Evolutionary conservation across 2,797 vertebrate genomes (phyloP).

Genomic region (Pipistrellus nathusii): DNA sequence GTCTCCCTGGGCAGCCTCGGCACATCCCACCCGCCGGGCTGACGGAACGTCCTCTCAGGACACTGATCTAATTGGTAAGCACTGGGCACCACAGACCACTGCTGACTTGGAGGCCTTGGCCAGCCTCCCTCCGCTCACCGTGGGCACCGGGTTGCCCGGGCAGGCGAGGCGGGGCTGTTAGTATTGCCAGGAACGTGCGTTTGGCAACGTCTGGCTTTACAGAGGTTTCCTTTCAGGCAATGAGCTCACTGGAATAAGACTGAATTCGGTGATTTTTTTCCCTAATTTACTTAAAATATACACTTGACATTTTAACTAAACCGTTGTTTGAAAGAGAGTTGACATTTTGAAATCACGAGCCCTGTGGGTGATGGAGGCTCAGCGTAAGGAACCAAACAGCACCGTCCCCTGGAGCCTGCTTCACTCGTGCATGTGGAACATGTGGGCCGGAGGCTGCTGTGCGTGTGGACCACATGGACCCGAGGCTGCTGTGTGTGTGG

Average conservation of each 20-base stretch:
- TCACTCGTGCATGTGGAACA: no score
- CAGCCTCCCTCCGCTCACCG: background rate
- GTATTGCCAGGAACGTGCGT: background rate
- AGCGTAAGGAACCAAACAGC: no score
- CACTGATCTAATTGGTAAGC: background rate
- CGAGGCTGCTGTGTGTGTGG: no score
- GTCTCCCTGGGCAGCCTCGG: no score
- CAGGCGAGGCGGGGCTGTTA: background rate
- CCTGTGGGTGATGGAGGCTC: background rate
- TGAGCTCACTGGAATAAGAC: constrained; percentile 32
- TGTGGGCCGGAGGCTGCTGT: no score
- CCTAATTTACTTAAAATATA: constrained; percentile 67
- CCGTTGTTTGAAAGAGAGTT: constrained; percentile 44
- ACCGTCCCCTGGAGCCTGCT: no score
- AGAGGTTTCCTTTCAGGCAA: constrained; percentile 24
- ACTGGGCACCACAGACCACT: background rate
- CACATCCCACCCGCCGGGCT: no score
- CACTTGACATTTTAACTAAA: constrained; percentile 70
- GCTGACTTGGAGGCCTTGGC: background rate
- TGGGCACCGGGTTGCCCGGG: background rate
- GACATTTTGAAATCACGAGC: constrained; percentile 63
- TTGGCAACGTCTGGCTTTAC: background rate
- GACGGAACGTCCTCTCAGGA: no score
- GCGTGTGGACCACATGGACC: no score
- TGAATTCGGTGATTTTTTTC: constrained; percentile 46